Evolutionary conservation across 2,113 vertebrate genomes (phyloP).

Genomic region (Coreoperca whiteheadi): DNA sequence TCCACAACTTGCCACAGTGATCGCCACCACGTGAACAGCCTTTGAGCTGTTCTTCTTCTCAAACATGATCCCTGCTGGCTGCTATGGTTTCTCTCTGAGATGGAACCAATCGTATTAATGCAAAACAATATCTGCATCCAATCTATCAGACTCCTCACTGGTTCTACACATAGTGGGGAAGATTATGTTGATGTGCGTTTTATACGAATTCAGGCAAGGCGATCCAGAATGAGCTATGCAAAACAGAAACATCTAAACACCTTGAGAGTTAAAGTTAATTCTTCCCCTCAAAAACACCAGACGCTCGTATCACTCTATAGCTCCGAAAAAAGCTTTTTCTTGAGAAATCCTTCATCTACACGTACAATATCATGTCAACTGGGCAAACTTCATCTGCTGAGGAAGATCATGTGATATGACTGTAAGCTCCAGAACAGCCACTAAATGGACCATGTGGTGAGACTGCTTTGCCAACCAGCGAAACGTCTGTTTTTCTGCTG

Average conservation of each 20-base stretch:
- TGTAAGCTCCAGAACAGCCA: not conserved
- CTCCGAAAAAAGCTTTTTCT: not conserved
- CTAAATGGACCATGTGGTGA: not conserved
- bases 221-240: not conserved
- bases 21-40: not conserved
- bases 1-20: not conserved
- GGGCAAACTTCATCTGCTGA: not conserved
- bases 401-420: not conserved
- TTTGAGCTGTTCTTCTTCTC: not conserved
- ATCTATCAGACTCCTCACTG: not conserved
- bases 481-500: not conserved
- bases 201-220: not conserved
- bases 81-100: not conserved
- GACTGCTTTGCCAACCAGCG: too few relatives aligned
- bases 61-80: not conserved
- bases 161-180: not conserved
- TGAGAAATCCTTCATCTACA: not conserved
- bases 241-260: not conserved
- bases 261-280: not conserved
- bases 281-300: not conserved
- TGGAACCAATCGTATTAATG: not conserved
- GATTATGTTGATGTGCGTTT: not conserved
- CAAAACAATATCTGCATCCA: conserved; percentile 1
- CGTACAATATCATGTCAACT: not conserved
- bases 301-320: not conserved